Conservation (phyloP, 2,888 invertebrate genomes). For the Limnephilus marmoratus region DNA sequence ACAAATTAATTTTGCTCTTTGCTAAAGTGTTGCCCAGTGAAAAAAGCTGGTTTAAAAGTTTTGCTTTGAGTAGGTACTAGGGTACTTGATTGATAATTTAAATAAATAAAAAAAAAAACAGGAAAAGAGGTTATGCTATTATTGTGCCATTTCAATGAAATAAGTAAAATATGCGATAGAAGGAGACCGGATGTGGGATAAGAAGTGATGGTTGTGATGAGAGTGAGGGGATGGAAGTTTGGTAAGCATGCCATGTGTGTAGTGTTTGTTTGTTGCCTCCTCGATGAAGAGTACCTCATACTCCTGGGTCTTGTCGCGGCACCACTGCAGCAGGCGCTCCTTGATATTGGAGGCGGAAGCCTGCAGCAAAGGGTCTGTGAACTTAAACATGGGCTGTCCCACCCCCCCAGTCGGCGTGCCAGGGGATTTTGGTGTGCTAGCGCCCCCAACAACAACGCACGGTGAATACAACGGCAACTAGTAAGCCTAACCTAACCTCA, state of each 20-base stretch:
- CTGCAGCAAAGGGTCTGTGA: slow-evolving; percentile 93
- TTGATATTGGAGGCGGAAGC: slow-evolving; percentile 96
- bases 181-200: background rate
- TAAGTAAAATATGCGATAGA: background rate
- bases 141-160: slow-evolving; percentile 11
- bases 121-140: background rate
- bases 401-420: slow-evolving; percentile 83
- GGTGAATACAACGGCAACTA: slow-evolving; percentile 39
- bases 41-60: background rate
- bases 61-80: background rate
- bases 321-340: slow-evolving; percentile 97
- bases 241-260: slow-evolving; percentile 32
- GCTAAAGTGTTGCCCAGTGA: background rate
- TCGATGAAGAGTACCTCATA: slow-evolving; percentile 87
- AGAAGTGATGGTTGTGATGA: background rate
- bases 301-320: slow-evolving; percentile 97
- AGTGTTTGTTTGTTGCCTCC: slow-evolving; percentile 7
- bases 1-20: background rate
- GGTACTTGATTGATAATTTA: background rate
- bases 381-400: slow-evolving; percentile 89
- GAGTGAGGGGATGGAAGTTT: slow-evolving; percentile 10
- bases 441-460: slow-evolving; percentile 56
- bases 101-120: background rate
- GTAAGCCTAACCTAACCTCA: background rate
- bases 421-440: slow-evolving; percentile 76